phyloP scores from a whole-genome alignment of 92 coral and sea anemone genomes.

The Actinernus sp. region DNA sequence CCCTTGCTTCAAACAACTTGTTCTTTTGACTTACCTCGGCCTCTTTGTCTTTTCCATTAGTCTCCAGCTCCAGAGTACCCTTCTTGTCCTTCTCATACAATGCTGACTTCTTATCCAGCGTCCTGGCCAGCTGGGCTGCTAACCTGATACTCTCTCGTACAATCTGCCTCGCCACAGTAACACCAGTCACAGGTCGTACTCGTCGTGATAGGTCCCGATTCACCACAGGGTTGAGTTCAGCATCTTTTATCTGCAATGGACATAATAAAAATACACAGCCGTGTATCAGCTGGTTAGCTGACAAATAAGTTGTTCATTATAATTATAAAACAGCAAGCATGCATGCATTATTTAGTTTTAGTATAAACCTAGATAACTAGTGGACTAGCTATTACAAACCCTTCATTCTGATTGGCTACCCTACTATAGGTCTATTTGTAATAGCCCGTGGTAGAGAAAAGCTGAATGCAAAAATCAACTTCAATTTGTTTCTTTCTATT shows the following conservation, averaged over 20 bases:
- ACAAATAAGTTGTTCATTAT: no score
- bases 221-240: constrained; percentile 89
- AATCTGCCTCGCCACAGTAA: constrained; percentile 81
- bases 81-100: constrained; percentile 80
- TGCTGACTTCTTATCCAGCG: constrained; percentile 76
- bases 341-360: no score
- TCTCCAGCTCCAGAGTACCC: constrained; percentile 54
- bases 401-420: no score
- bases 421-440: no score
- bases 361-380: no score
- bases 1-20: no score
- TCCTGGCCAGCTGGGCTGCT: constrained; percentile 83
- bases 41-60: constrained; percentile 75
- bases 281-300: no score
- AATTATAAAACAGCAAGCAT: no score
- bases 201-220: constrained; percentile 97
- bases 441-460: no score
- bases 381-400: no score
- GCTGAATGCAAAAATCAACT: no score
- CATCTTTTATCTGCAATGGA: constrained; percentile 96
- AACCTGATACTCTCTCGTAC: constrained; percentile 87
- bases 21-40: constrained; percentile 55
- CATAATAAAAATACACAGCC: background rate
- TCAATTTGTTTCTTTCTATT: no score
- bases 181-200: constrained; percentile 86